A percentile compares a stretch with the other conserved stretches of the same genome.
Evolutionary conservation across 92 coral and sea anemone genomes (phyloP).

Genomic region (Bergia sp.): DNA sequence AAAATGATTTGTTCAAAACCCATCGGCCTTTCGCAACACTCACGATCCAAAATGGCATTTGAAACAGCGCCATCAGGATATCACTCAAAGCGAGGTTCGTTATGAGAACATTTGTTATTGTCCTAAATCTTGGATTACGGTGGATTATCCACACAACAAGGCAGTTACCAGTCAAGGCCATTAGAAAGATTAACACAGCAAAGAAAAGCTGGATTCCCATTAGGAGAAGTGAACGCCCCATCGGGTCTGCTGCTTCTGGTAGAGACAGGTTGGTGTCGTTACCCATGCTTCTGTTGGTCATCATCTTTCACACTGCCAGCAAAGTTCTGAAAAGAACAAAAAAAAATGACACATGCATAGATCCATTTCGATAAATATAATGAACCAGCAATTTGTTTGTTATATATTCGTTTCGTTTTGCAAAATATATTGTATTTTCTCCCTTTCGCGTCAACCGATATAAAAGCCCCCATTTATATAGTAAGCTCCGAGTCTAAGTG

Average conservation of each 20-base stretch:
- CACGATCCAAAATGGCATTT: conserved; percentile 80
- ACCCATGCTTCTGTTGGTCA: background rate
- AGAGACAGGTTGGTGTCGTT: background rate
- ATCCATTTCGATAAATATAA: background rate
- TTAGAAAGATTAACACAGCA: conserved; percentile 41
- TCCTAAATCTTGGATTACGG: conserved; percentile 55
- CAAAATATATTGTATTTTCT: too few species aligned
- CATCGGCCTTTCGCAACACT: conserved; percentile 66
- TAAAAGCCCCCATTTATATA: too few species aligned
- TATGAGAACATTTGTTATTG: conserved; percentile 67
- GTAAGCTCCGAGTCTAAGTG: too few species aligned
- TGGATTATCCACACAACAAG: conserved; percentile 66
- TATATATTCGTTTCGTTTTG: too few species aligned
- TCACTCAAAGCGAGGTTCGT: conserved; percentile 74
- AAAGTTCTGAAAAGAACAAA: background rate
- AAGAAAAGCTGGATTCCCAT: conserved; percentile 56
- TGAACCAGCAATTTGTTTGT: too few species aligned
- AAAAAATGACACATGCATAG: background rate
- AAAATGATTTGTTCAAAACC: conserved; percentile 54
- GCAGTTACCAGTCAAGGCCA: conserved; percentile 57
- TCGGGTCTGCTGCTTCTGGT: background rate
- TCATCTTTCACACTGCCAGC: background rate
- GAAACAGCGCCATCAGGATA: conserved; percentile 63
- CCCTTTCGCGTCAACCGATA: too few species aligned
- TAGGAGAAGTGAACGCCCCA: background rate